A percentile compares a stretch with the other conserved stretches of the same genome.
Evolutionary conservation across 2,888 invertebrate genomes (phyloP).

Genomic region (Gerris lacustris): DNA sequence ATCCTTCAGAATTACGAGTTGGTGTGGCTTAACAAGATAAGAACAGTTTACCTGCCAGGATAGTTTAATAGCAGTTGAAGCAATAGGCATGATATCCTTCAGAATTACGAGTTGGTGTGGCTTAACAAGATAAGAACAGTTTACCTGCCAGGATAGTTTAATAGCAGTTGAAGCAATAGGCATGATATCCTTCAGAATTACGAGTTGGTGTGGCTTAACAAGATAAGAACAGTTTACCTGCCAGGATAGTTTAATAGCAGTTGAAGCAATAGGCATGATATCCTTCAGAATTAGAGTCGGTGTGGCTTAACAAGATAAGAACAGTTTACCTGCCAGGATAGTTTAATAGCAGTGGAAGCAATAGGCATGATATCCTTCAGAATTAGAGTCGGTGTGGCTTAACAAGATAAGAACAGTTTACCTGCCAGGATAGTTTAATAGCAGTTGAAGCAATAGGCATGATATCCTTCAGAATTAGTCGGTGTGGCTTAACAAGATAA

Average conservation of each 20-base stretch:
- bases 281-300: constrained; percentile 60
- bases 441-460: constrained; percentile 60
- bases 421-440: constrained; percentile 67
- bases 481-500: constrained; percentile 37
- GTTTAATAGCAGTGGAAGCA: constrained; percentile 61
- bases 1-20: constrained; percentile 56
- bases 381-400: constrained; percentile 55
- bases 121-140: neutral
- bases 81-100: constrained; percentile 49
- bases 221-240: constrained; percentile 41
- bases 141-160: constrained; percentile 65
- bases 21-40: constrained; percentile 37
- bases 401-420: constrained; percentile 31
- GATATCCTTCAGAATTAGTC: constrained; percentile 52
- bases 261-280: constrained; percentile 56
- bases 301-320: neutral
- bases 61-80: constrained; percentile 62
- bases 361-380: constrained; percentile 51
- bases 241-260: constrained; percentile 67
- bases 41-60: constrained; percentile 54
- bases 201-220: constrained; percentile 46
- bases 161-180: constrained; percentile 63
- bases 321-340: constrained; percentile 58
- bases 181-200: constrained; percentile 53
- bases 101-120: constrained; percentile 64